phyloP scores from a whole-genome alignment of 2,113 vertebrate species.

The Clarias macrocephalus region DNA sequence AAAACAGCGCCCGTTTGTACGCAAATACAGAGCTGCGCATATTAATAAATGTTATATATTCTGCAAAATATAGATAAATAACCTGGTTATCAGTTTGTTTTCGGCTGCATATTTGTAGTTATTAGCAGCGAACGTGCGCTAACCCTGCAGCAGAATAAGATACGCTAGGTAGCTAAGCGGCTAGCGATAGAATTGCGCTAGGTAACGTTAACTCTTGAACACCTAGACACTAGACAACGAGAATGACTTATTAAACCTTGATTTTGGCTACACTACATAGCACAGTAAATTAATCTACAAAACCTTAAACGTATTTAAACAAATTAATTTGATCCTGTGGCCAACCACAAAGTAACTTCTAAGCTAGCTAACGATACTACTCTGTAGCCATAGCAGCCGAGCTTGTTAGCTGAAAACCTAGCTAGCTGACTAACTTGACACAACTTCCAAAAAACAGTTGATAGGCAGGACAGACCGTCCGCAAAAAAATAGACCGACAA shows the following conservation, averaged over 20 bases:
- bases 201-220: background rate
- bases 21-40: background rate
- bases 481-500: background rate
- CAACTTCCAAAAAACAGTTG: constrained; percentile 27
- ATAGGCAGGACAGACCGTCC: background rate
- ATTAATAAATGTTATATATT: background rate
- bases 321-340: background rate
- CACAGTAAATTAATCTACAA: background rate
- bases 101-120: background rate
- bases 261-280: background rate
- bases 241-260: background rate
- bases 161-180: constrained; percentile 26
- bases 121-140: background rate
- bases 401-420: background rate
- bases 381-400: background rate
- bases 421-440: constrained; percentile 31
- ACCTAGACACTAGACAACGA: background rate
- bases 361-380: constrained; percentile 3
- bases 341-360: constrained; percentile 23
- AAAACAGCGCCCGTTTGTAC: background rate
- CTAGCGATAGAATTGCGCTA: background rate
- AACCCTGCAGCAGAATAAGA: background rate
- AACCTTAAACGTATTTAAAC: background rate
- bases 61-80: background rate
- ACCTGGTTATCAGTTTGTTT: background rate